Base-by-base conservation (phyloP, 1,140 invertebrate species). In the Atta cephalotes region DNA sequence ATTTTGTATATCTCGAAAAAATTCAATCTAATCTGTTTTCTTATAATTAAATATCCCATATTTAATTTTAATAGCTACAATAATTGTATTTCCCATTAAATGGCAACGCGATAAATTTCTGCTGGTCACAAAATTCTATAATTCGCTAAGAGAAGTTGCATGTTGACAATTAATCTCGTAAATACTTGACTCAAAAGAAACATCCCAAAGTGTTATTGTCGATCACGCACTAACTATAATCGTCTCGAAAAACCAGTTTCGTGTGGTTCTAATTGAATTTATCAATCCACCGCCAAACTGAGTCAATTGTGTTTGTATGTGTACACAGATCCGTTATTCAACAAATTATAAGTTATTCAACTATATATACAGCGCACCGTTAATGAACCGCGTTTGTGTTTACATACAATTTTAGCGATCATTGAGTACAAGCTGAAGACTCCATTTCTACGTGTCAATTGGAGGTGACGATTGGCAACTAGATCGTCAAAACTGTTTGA, bases 261-360 rank as follows among this genome's bases (percentile, higher is more conserved):
- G 80, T 74, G 45, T 74, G 53, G 66, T 31, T 58, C 63, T 89
- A 89, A 89, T 89, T 70, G 53, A 76, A 89, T 89, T 89, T 88
- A 78, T 82, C 68, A 65, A 51, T 68, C 70, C 39, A 76, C 78
- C 84, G 71, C 87, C 88, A 89, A 79, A 79, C 87, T 86, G 88
- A 87, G 65, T 89, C 87, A 82, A 87, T 71, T 80, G 56, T 70
- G n/a, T n/a, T 68, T 62, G 31, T 68, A 35, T 56, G 60, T 39
- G 49, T 58, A 45, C 2, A 45, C 10, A 10, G 39, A 9, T 56
- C 21, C 35, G 68, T 72, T 82, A 49, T 72, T 31, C 56, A 65
- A 63, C 76, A 45, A 39, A 31, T 58, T 51, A 71, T 68, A 74
- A 51, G 72, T 88, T 88, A 86, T 71, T 72, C 82, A 71, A 88